phyloP scores from a whole-genome alignment of 2,797 vertebrate genomes.

The Natrix natrix region DNA sequence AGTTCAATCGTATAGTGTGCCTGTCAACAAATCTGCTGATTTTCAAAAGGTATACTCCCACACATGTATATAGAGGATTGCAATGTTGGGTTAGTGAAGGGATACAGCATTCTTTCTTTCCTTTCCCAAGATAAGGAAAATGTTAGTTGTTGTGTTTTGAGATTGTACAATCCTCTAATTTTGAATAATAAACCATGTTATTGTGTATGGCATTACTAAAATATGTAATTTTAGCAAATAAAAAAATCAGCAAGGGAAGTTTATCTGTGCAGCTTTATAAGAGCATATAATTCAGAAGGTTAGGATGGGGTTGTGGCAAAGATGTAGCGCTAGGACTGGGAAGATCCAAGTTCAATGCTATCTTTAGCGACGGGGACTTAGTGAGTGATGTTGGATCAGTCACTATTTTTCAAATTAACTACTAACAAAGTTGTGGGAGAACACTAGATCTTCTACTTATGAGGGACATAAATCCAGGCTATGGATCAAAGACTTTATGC shows the following conservation, averaged over 20 bases:
- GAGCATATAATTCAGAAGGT: not conserved
- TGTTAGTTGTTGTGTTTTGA: conserved; percentile 5
- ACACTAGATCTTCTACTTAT: not conserved
- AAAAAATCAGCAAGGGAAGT: conserved; percentile 28
- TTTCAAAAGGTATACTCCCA: not conserved
- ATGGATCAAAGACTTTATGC: not conserved
- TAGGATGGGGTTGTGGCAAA: not conserved
- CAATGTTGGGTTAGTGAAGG: conserved; percentile 18
- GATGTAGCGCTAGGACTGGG: not conserved
- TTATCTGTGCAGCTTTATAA: conserved; percentile 4
- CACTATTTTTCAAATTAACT: not conserved
- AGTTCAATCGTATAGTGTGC: not conserved
- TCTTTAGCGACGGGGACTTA: not conserved
- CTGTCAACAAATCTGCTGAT: not conserved
- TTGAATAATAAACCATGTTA: conserved; percentile 37
- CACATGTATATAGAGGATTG: not conserved
- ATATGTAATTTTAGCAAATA: not conserved
- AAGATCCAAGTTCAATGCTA: not conserved
- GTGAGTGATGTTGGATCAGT: not conserved
- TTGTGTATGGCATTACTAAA: not conserved
- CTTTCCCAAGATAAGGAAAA: conserved; percentile 41
- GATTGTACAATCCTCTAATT: conserved; percentile 33
- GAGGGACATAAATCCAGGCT: not conserved
- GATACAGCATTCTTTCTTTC: conserved; percentile 14
- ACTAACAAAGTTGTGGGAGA: not conserved